These are phyloP conservation scores for Chascanopsetta lugubris DNA, from an alignment of 2,113 vertebrate species.

Conservation along the genomic window DNA sequence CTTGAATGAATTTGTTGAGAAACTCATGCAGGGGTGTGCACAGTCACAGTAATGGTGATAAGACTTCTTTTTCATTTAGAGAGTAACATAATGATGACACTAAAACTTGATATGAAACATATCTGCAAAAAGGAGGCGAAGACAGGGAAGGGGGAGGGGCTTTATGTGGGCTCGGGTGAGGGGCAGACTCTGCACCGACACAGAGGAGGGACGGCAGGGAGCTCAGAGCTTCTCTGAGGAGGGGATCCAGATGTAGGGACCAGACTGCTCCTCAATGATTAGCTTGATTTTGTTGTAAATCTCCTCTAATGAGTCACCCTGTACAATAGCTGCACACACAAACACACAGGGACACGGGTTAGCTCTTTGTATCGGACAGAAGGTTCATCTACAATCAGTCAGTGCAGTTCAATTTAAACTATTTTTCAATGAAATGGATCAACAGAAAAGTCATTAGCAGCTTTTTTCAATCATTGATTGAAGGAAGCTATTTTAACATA, in stretches of 20 bases:
- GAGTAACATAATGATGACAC: slow-evolving; percentile 96
- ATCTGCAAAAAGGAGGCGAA: slow-evolving; percentile 92
- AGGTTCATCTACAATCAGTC: accelerated
- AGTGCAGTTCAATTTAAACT: too few relatives aligned
- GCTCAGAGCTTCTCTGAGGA: slow-evolving; percentile 99
- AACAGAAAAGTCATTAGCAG: neutral
- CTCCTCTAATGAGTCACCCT: slow-evolving; percentile 99
- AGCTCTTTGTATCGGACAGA: neutral
- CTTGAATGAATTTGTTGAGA: slow-evolving; percentile 88
- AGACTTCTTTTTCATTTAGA: slow-evolving; percentile 92
- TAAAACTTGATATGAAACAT: slow-evolving; percentile 97
- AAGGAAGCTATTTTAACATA: neutral
- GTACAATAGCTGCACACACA: slow-evolving; percentile 90
- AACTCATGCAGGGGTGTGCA: slow-evolving; percentile 98
- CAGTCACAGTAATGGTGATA: slow-evolving; percentile 93
- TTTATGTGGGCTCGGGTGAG: slow-evolving; percentile 79
- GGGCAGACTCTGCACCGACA: slow-evolving; percentile 67
- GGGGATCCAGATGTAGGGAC: slow-evolving; percentile 99
- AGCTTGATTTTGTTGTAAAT: slow-evolving; percentile 99
- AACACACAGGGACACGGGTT: slow-evolving; percentile 9
- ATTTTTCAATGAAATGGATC: neutral
- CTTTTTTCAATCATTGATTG: neutral
- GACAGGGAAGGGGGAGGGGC: slow-evolving; percentile 78
- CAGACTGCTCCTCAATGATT: slow-evolving; percentile 99
- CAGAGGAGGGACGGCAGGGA: slow-evolving; percentile 73